These are phyloP conservation scores for Gymnogyps californianus DNA, from an alignment of 2,113 vertebrate genomes.

Conservation along the genomic window DNA sequence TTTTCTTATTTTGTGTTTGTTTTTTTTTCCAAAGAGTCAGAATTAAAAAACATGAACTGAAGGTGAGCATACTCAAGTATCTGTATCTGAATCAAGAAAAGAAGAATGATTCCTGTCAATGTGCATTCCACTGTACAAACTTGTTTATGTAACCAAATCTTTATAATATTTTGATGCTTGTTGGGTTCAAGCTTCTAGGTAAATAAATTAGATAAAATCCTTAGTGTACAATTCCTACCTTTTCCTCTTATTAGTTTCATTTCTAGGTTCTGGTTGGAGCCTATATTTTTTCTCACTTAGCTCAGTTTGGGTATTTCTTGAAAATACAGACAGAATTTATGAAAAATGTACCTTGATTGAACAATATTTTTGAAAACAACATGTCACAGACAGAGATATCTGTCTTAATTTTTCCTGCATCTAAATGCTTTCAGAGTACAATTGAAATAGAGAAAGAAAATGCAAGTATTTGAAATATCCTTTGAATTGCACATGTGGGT, in stretches of 20 bases:
- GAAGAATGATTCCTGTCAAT: not conserved
- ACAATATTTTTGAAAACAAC: not conserved
- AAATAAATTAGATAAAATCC: not conserved
- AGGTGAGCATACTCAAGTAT: not conserved
- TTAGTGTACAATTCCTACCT: not conserved
- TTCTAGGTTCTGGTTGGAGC: not conserved
- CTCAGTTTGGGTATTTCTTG: not conserved
- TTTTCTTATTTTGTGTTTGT: not conserved
- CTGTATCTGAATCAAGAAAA: not conserved
- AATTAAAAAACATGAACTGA: not conserved
- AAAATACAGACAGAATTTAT: not conserved
- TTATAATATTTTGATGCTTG: not conserved
- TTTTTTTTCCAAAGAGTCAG: constrained; percentile 44
- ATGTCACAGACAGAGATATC: not conserved
- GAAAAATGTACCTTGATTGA: not conserved
- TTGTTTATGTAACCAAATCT: not conserved
- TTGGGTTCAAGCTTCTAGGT: not conserved
- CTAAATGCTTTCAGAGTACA: not conserved
- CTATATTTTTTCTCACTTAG: not conserved
- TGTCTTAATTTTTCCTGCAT: not conserved
- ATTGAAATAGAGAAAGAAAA: not conserved
- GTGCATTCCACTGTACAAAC: not conserved
- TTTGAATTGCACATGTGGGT: not conserved
- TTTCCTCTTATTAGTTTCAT: not conserved
- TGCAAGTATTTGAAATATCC: not conserved